Evolutionary conservation across 2,888 invertebrate species (phyloP).

Genomic region (Caenorhabditis macrosperma): DNA sequence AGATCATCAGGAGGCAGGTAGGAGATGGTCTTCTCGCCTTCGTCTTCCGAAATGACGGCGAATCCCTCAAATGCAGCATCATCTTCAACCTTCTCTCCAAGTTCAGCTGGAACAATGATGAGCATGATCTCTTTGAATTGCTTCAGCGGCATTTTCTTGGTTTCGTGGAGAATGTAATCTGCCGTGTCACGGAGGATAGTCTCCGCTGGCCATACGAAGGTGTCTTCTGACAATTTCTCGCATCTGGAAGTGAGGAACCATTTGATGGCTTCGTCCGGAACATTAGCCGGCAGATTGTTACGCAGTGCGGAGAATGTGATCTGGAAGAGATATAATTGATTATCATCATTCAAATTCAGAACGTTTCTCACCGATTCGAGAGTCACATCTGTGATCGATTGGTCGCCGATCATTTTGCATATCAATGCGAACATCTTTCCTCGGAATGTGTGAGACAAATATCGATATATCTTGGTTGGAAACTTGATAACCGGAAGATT

Average conservation of each 20-base stretch:
- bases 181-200: conserved; percentile 41
- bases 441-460: conserved; percentile 46
- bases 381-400: conserved; percentile 8
- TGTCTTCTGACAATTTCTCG: background rate
- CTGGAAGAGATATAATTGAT: background rate
- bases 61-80: conserved; percentile 33
- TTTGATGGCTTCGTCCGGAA: conserved; percentile 32
- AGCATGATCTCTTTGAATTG: conserved; percentile 22
- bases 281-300: conserved; percentile 19
- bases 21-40: too few relatives aligned
- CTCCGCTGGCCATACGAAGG: background rate
- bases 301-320: conserved; percentile 17
- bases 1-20: too few relatives aligned
- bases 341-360: background rate
- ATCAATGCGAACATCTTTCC: conserved; percentile 42
- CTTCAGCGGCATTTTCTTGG: conserved; percentile 28
- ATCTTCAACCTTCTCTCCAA: conserved; percentile 7
- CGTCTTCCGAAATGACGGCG: conserved; percentile 34
- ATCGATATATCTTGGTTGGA: conserved; percentile 31
- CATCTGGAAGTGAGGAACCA: conserved; percentile 35
- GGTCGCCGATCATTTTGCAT: conserved; percentile 40
- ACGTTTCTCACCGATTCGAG: conserved; percentile 30
- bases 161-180: conserved; percentile 18
- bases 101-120: conserved; percentile 46
- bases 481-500: conserved; percentile 51